Evolutionary conservation across 1,140 invertebrate species (phyloP), one percentile per base, ranked within the genome.

Genomic region (Ganaspis sp.): DNA sequence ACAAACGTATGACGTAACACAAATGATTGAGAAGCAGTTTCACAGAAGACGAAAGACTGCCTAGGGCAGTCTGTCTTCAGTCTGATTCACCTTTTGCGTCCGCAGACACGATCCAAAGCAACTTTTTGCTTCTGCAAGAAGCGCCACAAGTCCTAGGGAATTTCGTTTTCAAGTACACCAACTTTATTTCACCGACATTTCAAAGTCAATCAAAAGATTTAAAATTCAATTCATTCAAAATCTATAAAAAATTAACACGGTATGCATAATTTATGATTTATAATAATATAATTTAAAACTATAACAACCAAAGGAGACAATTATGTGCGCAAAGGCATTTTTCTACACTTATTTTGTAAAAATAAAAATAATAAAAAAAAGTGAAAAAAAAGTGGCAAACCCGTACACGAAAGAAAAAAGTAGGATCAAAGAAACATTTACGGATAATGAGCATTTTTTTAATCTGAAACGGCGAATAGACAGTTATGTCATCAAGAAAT

Each of bases 1-100:
- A 80, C 78, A 79, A 80, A 75, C 75, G 77, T 49, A 38, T 83
- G 80, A 83, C 76, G 80, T 82, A 85, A 84, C 40, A 29, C 23
- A 21, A 64, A 38, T 79, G 11, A 29, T 34, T 70, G 77, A 72
- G 29, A 70, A 76, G 71, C 73, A 75, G 78, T 74, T 73, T 76
- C 64, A 70, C 80, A 78, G 74, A 81, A 78, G 70, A 80, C 79
- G 78, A 82, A 76, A 71, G 72, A 84, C 70, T 64, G 81, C 79
- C 81, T 79, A 75, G 77, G 77, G 81, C 83, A 74, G 78, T 54
- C 64, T 75, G 64, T 69, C 64, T 23, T 70, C 21, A 69, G 64
- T 64, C 23, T 53, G 38, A 70, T 23, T 75, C 74, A 34, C 42
- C 74, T 64, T 26, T 29, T 3, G 15, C 9, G 54, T 64, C 54